These are phyloP conservation scores for Lanius ludovicianus DNA, from an alignment of 2,113 vertebrate genomes.

Conservation along the genomic window DNA sequence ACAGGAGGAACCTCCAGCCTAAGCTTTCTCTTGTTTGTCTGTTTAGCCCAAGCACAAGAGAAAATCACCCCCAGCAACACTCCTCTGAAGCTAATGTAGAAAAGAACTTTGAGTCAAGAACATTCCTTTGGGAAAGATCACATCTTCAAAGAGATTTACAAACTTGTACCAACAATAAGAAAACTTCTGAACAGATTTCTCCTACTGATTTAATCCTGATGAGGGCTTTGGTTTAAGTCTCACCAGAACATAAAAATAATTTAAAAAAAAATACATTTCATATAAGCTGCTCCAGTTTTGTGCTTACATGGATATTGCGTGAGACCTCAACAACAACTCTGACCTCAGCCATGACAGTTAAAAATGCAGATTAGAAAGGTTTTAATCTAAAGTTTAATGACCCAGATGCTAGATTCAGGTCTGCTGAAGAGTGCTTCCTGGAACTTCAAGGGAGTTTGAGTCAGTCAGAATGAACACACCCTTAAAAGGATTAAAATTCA, in stretches of 20 bases:
- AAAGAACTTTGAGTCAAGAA: not conserved
- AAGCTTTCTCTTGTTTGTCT: not conserved
- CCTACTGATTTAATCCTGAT: not conserved
- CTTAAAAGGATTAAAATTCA: not conserved
- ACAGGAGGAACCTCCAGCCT: not conserved
- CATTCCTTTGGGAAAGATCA: not conserved
- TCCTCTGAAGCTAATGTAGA: accelerated
- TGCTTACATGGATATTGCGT: not conserved
- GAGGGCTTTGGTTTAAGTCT: not conserved
- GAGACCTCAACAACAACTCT: not conserved
- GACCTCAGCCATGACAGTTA: not conserved
- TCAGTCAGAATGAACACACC: not conserved
- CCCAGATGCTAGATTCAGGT: not conserved
- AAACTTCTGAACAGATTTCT: not conserved
- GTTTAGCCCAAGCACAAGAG: not conserved
- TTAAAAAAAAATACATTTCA: not conserved
- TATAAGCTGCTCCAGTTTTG: not conserved
- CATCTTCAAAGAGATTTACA: not conserved
- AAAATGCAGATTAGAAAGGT: not conserved
- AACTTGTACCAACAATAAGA: not conserved
- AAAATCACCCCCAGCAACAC: not conserved
- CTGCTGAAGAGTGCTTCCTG: not conserved
- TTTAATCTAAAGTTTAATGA: not conserved
- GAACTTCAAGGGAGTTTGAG: not conserved
- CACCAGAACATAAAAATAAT: not conserved